Evolutionary conservation across 2,888 invertebrate genomes (phyloP).

Genomic region (Clitarchus hookeri): DNA sequence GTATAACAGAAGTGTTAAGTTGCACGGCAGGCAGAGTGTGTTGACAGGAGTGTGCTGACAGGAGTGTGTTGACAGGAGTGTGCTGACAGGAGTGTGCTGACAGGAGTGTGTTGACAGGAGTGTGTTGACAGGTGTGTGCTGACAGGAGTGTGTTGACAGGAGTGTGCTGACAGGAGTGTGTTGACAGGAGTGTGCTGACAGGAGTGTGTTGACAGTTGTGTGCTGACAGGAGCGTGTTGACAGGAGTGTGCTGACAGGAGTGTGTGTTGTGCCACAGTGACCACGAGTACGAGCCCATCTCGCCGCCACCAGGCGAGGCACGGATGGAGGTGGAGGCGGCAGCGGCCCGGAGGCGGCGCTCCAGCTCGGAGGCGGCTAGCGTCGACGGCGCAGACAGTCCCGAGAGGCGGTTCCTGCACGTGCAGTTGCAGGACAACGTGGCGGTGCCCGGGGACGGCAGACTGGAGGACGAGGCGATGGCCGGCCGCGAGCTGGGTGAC

Average conservation of each 20-base stretch:
- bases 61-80: not conserved
- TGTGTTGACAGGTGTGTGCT: not conserved
- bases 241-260: no score
- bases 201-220: not conserved
- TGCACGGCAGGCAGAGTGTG: no score
- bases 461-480: slow-evolving; percentile 54
- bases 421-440: slow-evolving; percentile 51
- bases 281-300: slow-evolving; percentile 92
- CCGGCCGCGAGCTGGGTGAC: slow-evolving; percentile 56
- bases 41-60: no score
- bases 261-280: slow-evolving; percentile 65
- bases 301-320: slow-evolving; percentile 64
- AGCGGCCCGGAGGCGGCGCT: slow-evolving; percentile 28
- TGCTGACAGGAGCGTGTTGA: not conserved
- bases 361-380: slow-evolving; percentile 33
- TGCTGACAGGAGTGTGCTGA: not conserved
- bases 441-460: slow-evolving; percentile 53
- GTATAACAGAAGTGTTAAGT: no score
- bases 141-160: not conserved
- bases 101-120: no score
- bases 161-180: not conserved
- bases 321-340: slow-evolving; percentile 43
- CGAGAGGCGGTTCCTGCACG: slow-evolving; percentile 45
- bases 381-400: slow-evolving; percentile 34
- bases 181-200: not conserved